A percentile compares a stretch with the other conserved stretches of the same genome.
phyloP scores from a whole-genome alignment of 2,797 vertebrate genomes.

The Rhinophrynus dorsalis region DNA sequence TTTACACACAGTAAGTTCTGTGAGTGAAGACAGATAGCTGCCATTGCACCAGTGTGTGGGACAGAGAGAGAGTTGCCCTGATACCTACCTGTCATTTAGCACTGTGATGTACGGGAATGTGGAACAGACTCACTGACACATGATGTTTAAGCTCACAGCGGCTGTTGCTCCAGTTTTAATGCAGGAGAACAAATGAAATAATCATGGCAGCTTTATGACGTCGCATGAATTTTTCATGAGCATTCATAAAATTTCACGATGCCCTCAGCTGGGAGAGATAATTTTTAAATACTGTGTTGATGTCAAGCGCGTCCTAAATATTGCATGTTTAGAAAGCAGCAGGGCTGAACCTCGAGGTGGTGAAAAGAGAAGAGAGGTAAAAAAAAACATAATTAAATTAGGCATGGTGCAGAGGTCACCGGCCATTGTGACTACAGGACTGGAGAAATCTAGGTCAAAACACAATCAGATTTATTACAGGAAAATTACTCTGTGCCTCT shows the following conservation, averaged over 20 bases:
- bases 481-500: neutral
- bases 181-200: conserved; percentile 50
- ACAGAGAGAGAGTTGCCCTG: conserved; percentile 15
- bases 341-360: conserved; percentile 37
- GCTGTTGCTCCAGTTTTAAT: conserved; percentile 50
- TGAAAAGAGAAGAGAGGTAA: conserved; percentile 1
- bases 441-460: neutral
- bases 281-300: conserved; percentile 51
- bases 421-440: neutral
- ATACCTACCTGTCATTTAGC: conserved; percentile 27
- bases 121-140: conserved; percentile 32
- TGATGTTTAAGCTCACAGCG: conserved; percentile 45
- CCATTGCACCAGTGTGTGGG: neutral
- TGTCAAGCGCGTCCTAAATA: conserved; percentile 49
- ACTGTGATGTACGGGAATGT: conserved; percentile 31
- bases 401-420: neutral
- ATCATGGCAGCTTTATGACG: conserved; percentile 50
- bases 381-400: neutral
- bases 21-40: conserved; percentile 10
- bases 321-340: conserved; percentile 50
- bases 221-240: conserved; percentile 50
- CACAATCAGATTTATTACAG: neutral
- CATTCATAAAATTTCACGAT: conserved; percentile 49
- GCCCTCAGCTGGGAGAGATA: conserved; percentile 50
- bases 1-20: conserved; percentile 19